Evolutionary conservation across 2,113 vertebrate species (phyloP).

Genomic region (Sebastes fasciatus): DNA sequence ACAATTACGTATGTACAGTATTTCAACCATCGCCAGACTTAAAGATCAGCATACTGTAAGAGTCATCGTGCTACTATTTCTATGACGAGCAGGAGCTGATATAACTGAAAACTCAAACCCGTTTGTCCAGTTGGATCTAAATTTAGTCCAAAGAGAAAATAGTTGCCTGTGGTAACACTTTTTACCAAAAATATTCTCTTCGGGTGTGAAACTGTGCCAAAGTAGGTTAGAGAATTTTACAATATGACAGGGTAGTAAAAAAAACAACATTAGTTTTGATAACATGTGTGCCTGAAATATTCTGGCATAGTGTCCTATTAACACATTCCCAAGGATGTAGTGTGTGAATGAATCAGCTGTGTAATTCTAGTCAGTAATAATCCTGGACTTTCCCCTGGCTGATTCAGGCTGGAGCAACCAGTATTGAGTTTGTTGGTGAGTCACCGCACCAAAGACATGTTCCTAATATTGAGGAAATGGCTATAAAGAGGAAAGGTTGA

Average conservation of each 20-base stretch:
- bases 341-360: slow-evolving; percentile 60
- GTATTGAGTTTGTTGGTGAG: slow-evolving; percentile 68
- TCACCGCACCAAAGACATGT: slow-evolving; percentile 60
- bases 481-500: slow-evolving; percentile 36
- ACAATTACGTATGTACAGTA: slow-evolving; percentile 1
- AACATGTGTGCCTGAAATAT: slow-evolving; percentile 10
- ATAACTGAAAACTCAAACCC: slow-evolving; percentile 28
- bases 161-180: not conserved
- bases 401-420: slow-evolving; percentile 74
- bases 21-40: slow-evolving; percentile 6
- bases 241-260: not conserved
- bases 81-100: slow-evolving; percentile 19
- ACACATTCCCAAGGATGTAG: slow-evolving; percentile 49
- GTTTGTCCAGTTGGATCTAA: slow-evolving; percentile 50
- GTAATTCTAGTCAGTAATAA: slow-evolving; percentile 69
- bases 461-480: slow-evolving; percentile 55
- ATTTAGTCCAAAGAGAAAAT: not conserved
- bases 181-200: not conserved
- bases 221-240: not conserved
- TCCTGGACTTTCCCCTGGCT: slow-evolving; percentile 80
- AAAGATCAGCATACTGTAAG: not conserved
- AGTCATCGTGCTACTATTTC: slow-evolving; percentile 9
- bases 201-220: not conserved
- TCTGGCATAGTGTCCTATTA: slow-evolving; percentile 25
- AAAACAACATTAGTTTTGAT: not conserved